Conservation (phyloP, 2,797 vertebrate species). For the Macroramphosus scolopax region DNA sequence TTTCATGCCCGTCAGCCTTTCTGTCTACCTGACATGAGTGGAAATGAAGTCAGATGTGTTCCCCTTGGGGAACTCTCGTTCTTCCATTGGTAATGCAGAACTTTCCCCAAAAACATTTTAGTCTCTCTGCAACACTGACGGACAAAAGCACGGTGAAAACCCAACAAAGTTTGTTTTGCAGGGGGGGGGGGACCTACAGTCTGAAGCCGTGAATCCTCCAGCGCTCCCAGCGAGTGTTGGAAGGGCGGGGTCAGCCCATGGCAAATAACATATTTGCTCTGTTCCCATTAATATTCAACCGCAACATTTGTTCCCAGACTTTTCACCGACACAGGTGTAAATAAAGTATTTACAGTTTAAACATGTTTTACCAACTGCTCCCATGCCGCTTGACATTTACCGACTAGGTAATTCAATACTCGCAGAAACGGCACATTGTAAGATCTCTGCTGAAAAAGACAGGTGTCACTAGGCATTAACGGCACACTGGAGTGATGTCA, state of each 20-base stretch:
- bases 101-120: no score
- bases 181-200: no score
- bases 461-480: conserved; percentile 1
- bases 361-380: conserved; percentile 60
- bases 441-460: conserved; percentile 19
- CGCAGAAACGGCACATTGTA: conserved; percentile 46
- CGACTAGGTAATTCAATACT: conserved; percentile 46
- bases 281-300: conserved; percentile 64
- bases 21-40: conserved; percentile 62
- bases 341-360: conserved; percentile 63
- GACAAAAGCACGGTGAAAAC: no score
- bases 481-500: conserved; percentile 7
- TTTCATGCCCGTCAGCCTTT: conserved; percentile 56
- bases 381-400: conserved; percentile 66
- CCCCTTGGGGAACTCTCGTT: conserved; percentile 44
- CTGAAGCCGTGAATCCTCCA: no score
- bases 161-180: no score
- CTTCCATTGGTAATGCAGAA: conserved; percentile 68
- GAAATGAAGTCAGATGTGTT: conserved; percentile 65
- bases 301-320: conserved; percentile 60
- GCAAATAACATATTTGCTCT: conserved; percentile 55
- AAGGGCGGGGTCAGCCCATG: no score
- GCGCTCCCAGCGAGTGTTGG: no score
- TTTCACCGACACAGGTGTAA: conserved; percentile 50
- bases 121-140: no score